A percentile compares a stretch with the other conserved stretches of the same genome.
phyloP scores from a whole-genome alignment of 2,797 vertebrate species.

The Rhinogobio ventralis region DNA sequence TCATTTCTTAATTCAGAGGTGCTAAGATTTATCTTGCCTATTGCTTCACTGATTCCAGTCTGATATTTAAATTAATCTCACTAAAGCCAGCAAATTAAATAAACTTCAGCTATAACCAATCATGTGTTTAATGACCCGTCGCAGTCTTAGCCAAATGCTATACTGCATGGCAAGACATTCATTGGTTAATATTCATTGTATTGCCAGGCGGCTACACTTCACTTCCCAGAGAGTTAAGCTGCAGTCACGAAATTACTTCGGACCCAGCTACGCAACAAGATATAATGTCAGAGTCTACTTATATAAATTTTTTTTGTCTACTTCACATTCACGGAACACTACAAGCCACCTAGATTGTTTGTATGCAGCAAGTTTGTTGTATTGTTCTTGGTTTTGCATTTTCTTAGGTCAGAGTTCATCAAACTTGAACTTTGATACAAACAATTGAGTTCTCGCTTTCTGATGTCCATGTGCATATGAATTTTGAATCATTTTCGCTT shows the following conservation, averaged over 20 bases:
- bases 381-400: neutral
- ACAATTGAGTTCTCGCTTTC: neutral
- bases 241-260: neutral
- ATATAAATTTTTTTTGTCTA: neutral
- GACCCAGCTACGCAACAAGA: neutral
- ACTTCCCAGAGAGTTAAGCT: constrained; percentile 27
- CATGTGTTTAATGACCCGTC: constrained; percentile 52
- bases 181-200: constrained; percentile 46
- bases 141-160: constrained; percentile 49
- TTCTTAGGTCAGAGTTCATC: neutral
- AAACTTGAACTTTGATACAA: neutral
- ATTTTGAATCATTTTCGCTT: neutral
- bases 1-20: constrained; percentile 9
- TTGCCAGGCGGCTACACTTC: constrained; percentile 52
- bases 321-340: neutral
- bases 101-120: constrained; percentile 49
- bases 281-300: neutral
- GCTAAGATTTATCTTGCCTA: constrained; percentile 36
- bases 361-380: neutral
- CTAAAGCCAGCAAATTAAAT: constrained; percentile 54
- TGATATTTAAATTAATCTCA: constrained; percentile 55
- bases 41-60: constrained; percentile 39
- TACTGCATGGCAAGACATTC: constrained; percentile 47
- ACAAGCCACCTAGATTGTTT: neutral
- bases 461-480: neutral